Percentiles rank a stretch among this genome's conserved stretches.
These are phyloP conservation scores for Synergus laeviventris DNA, from an alignment of 2,888 invertebrate genomes.

Conservation along the genomic window DNA sequence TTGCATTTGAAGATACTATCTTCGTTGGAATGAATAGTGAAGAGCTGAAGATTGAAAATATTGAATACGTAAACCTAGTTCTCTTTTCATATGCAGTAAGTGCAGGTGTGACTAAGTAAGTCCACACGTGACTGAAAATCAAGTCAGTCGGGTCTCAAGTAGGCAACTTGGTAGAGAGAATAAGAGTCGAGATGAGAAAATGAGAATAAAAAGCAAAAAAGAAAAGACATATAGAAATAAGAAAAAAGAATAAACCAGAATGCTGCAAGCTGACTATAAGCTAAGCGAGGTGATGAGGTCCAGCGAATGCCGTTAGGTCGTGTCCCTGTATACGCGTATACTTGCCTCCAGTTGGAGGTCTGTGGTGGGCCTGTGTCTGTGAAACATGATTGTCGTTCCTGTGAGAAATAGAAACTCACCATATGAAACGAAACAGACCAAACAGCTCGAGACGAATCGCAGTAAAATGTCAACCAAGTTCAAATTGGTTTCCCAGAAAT, in stretches of 20 bases:
- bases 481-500: neutral
- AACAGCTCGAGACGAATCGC: conserved; percentile 34
- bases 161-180: conserved; percentile 17
- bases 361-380: conserved; percentile 11
- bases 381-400: conserved; percentile 36
- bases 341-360: conserved; percentile 8
- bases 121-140: conserved; percentile 35
- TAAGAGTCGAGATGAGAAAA: conserved; percentile 27
- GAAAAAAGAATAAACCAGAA: conserved; percentile 33
- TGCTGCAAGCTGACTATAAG: conserved; percentile 36
- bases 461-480: conserved; percentile 12
- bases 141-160: conserved; percentile 36
- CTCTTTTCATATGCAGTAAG: neutral
- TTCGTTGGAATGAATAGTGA: neutral
- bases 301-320: conserved; percentile 66
- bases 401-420: conserved; percentile 38
- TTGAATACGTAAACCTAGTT: conserved; percentile 12
- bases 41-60: neutral
- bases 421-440: conserved; percentile 33
- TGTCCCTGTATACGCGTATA: conserved; percentile 52
- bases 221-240: neutral
- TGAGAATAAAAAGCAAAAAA: conserved; percentile 24
- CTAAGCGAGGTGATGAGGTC: conserved; percentile 57
- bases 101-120: conserved; percentile 20
- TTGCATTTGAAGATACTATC: conserved; percentile 32